phyloP scores from a whole-genome alignment of 2,113 vertebrate species.

The Hippocampus zosterae region DNA sequence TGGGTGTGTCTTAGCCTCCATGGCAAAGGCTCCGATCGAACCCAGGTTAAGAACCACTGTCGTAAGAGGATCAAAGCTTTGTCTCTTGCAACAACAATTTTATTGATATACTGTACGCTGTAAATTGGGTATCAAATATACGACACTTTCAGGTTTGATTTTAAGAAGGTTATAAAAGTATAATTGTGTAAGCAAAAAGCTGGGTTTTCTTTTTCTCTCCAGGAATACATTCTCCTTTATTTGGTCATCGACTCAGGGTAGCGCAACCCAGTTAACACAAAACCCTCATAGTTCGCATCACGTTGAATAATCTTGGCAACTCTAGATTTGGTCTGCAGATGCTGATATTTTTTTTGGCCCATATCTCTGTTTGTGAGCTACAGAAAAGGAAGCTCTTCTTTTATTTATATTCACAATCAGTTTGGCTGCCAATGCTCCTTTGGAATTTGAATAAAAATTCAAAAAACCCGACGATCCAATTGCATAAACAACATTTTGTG shows the following conservation, averaged over 20 bases:
- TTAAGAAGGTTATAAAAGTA: background rate
- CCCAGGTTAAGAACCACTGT: too few species aligned
- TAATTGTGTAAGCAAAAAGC: background rate
- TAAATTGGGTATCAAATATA: background rate
- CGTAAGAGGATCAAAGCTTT: background rate
- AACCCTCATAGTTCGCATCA: background rate
- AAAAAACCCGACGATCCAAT: background rate
- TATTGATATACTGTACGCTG: too few species aligned
- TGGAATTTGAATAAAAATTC: constrained; percentile 1
- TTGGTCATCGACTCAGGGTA: background rate
- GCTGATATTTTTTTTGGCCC: background rate
- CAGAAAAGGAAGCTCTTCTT: constrained; percentile 37
- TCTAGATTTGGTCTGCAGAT: constrained; percentile 2
- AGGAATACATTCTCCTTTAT: background rate
- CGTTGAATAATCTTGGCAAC: constrained; percentile 8
- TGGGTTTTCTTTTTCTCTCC: background rate
- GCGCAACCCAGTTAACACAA: background rate
- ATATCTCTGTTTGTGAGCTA: constrained; percentile 1
- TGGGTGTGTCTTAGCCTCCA: too few species aligned
- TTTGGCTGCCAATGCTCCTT: constrained; percentile 7
- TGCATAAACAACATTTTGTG: background rate
- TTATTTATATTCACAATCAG: constrained; percentile 57
- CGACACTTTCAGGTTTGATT: background rate
- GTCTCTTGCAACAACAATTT: background rate
- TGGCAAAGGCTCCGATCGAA: too few species aligned